Percentiles rank a stretch among this genome's conserved stretches.
Evolutionary conservation across 37 sponge, comb jelly and placozoan genomes (phyloP).

Genomic region (Bolinopsis microptera): DNA sequence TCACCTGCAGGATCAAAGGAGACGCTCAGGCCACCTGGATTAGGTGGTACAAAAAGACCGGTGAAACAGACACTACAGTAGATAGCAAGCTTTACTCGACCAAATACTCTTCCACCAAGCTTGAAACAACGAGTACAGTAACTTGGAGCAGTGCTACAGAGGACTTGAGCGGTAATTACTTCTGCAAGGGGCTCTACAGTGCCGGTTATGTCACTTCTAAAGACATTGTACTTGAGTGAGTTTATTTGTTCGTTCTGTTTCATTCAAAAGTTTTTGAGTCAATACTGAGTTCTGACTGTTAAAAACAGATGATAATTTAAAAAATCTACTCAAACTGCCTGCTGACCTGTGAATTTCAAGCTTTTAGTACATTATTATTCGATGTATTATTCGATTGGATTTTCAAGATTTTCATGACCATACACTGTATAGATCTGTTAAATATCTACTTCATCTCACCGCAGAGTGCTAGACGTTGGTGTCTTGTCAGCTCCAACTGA

Average conservation of each 20-base stretch:
- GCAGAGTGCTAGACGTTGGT: constrained; percentile 13
- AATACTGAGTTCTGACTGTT: too few relatives aligned
- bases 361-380: too few relatives aligned
- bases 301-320: too few relatives aligned
- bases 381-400: too few relatives aligned
- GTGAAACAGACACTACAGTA: neutral
- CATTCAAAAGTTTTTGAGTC: too few relatives aligned
- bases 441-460: too few relatives aligned
- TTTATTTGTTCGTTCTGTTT: too few relatives aligned
- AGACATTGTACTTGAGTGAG: neutral
- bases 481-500: neutral
- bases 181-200: constrained; percentile 63
- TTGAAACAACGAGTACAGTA: neutral
- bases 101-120: neutral
- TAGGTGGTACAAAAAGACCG: constrained; percentile 19
- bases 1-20: constrained; percentile 33
- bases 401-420: too few relatives aligned
- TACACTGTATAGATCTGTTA: too few relatives aligned
- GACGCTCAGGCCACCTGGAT: constrained; percentile 55
- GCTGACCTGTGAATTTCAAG: too few relatives aligned
- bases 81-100: neutral
- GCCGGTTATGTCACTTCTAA: neutral
- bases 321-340: too few relatives aligned
- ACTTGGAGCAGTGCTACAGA: neutral
- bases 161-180: neutral